These are phyloP conservation scores for Acanthosoma haemorrhoidale DNA, from an alignment of 2,888 invertebrate species.

Conservation along the genomic window DNA sequence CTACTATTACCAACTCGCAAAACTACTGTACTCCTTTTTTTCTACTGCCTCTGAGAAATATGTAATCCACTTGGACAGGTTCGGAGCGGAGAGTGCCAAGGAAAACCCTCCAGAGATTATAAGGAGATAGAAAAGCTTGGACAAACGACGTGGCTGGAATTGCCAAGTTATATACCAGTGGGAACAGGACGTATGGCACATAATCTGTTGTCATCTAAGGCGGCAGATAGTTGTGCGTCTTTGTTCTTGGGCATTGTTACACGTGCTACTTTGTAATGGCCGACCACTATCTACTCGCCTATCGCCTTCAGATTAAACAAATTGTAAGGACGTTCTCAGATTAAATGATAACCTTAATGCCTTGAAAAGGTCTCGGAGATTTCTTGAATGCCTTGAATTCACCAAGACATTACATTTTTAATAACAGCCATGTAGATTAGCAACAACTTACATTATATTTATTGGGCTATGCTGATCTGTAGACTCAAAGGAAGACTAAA, in stretches of 20 bases:
- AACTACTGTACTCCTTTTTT: too few relatives aligned
- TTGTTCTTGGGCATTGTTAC: constrained; percentile 21
- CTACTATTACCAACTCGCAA: too few relatives aligned
- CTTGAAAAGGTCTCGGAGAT: background rate
- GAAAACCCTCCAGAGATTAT: background rate
- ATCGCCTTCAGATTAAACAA: background rate
- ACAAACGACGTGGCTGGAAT: background rate
- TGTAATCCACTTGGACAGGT: background rate
- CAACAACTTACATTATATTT: too few relatives aligned
- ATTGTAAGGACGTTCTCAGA: background rate
- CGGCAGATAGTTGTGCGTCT: background rate
- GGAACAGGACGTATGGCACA: background rate
- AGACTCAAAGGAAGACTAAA: too few relatives aligned
- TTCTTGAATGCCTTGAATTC: background rate
- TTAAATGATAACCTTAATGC: background rate
- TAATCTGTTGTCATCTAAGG: constrained; percentile 19
- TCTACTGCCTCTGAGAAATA: too few relatives aligned
- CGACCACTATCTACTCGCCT: background rate
- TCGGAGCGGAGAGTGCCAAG: background rate
- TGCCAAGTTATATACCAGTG: background rate
- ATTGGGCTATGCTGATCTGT: too few relatives aligned
- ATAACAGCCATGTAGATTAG: too few relatives aligned
- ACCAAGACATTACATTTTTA: too few relatives aligned
- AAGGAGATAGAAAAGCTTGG: background rate
- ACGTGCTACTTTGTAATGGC: constrained; percentile 13